Percentiles rank a stretch among this genome's conserved stretches.
Evolutionary conservation across 64 coral and sea anemone genomes (phyloP).

Genomic region (Actinia tenebrosa): DNA sequence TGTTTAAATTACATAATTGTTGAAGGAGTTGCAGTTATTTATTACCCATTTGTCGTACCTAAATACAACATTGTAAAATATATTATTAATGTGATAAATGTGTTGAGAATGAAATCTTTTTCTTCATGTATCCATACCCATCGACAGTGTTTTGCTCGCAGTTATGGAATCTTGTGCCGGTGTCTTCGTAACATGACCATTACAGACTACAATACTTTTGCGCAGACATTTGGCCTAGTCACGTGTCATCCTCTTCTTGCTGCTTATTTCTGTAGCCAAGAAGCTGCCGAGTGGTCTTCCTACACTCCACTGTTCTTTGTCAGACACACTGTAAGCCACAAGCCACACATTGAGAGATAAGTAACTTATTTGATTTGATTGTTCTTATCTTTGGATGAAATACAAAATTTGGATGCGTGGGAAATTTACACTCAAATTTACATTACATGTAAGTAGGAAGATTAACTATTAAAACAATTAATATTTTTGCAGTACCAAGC

Average conservation of each 20-base stretch:
- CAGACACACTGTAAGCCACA: slow-evolving; percentile 46
- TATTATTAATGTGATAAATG: no score
- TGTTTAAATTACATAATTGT: no score
- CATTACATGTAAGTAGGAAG: no score
- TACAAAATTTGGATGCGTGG: not conserved
- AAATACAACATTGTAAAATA: no score
- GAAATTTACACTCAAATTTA: no score
- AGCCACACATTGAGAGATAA: not conserved
- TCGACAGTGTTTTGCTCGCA: not conserved
- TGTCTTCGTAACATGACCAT: slow-evolving; percentile 40
- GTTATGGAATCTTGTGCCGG: not conserved
- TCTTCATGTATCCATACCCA: no score
- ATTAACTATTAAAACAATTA: no score
- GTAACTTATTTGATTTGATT: no score
- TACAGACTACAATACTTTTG: slow-evolving; percentile 41
- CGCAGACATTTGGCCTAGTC: slow-evolving; percentile 32
- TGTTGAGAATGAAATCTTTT: no score
- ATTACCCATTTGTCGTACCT: no score
- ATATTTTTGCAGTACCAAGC: slow-evolving; percentile 52
- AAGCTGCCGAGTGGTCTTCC: slow-evolving; percentile 46
- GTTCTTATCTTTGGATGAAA: no score
- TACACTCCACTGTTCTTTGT: slow-evolving; percentile 76
- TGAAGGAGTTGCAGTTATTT: no score
- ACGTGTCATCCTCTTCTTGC: slow-evolving; percentile 65
- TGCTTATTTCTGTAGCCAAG: slow-evolving; percentile 59